Base-by-base conservation (phyloP, 2,113 vertebrate species). In the Notarius quadriscutis region DNA sequence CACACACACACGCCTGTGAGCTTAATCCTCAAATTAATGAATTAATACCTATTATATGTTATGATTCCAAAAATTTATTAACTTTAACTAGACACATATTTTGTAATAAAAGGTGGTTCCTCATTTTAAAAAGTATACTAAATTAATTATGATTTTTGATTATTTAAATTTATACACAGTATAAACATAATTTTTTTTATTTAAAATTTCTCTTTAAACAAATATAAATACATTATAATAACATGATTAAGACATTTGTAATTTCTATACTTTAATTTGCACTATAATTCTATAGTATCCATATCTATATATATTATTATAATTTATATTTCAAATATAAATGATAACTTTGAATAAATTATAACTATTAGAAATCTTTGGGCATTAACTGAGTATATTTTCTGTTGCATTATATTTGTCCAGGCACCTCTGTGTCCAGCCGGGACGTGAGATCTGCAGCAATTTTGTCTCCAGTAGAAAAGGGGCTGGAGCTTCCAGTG, bases 401-500 rank as follows among this genome's bases (percentile, higher is more conserved):
- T 22, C 60, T 34, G 15, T 18, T 8, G 18, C 8, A 18, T 72
- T 7, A 18, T 72, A 9, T 34, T 72, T 18, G 6, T 20, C 69
- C 69, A 25, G 87, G 90, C 92, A 99, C 98, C 98, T 99, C 97
- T 91, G 97, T 98, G 93, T 99, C 97, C 83, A 99, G 95, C 90
- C 97, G 93, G 0, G 94, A 92, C 41, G 96, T 96, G 18, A 97
- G 94, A 86, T 98, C 97, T 0, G 96, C 91, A 0, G 96, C 89
- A 72, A 96, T 90, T 41, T 93, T 93, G 50, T 97, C 96, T 0
- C 0, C 91, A 0, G 0, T 82, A 87, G n/a, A 27, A 30, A 91
- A 67, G 71, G 84, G 85, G 48, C 72, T 77, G 20, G 95, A 94
- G 88, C 95, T 89, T 9, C 94, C 96, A 0, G 93, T 87, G 57